phyloP scores from a whole-genome alignment of 2,888 invertebrate genomes.

The Trichacis sp. region DNA sequence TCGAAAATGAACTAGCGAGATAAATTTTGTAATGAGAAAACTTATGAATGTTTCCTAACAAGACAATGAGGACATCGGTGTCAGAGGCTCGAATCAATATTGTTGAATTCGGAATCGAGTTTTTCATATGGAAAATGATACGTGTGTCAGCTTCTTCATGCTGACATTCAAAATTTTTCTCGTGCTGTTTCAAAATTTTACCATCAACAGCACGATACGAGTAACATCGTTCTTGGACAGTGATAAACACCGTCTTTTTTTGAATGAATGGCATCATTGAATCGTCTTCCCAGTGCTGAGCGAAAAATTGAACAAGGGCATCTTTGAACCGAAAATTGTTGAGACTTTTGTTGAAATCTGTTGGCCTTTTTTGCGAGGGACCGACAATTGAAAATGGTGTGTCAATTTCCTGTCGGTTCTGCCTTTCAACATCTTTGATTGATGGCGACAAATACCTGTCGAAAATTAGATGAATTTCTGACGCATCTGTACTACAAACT shows the following conservation, averaged over 20 bases:
- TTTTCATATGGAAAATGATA: conserved; percentile 46
- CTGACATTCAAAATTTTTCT: neutral
- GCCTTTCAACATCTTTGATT: conserved; percentile 21
- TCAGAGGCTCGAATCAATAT: conserved; percentile 45
- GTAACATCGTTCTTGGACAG: neutral
- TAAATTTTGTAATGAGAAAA: too few relatives aligned
- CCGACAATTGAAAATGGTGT: conserved; percentile 11
- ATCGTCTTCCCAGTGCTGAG: conserved; percentile 5
- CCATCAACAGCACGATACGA: neutral
- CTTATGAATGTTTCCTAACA: conserved; percentile 19
- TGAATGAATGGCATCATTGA: neutral
- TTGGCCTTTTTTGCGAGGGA: neutral
- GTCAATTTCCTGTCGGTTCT: conserved; percentile 17
- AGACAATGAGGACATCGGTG: conserved; percentile 10
- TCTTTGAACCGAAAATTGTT: conserved; percentile 4
- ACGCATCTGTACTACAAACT: conserved; percentile 45
- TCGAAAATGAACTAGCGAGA: too few relatives aligned
- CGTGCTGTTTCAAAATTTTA: neutral
- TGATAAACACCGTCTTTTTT: conserved; percentile 6
- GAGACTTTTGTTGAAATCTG: conserved; percentile 1
- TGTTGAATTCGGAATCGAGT: conserved; percentile 40
- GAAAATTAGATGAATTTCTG: conserved; percentile 52
- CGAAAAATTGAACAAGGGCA: neutral
- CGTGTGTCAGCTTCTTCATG: conserved; percentile 51
- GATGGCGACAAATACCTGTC: conserved; percentile 50